phyloP scores from a whole-genome alignment of 2,797 vertebrate genomes.

The Potorous gilbertii region DNA sequence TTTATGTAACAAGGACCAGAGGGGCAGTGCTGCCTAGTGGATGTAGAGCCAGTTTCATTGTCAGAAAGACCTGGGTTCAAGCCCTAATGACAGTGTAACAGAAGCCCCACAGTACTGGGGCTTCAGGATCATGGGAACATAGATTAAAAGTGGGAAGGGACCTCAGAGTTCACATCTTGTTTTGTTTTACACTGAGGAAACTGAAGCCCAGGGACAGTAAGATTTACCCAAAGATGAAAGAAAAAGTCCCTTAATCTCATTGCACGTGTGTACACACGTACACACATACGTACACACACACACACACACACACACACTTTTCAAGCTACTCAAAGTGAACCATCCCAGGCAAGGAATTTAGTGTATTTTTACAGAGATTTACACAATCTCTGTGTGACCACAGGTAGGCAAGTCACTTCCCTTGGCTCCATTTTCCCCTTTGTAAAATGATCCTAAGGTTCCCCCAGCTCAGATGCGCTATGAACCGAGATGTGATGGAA shows the following conservation, averaged over 20 bases:
- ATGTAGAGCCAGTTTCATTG: too few relatives aligned
- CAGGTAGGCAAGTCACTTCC: neutral
- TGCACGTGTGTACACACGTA: neutral
- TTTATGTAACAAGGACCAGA: neutral
- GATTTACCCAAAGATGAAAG: neutral
- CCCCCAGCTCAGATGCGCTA: neutral
- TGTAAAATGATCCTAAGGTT: neutral
- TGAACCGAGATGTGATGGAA: neutral
- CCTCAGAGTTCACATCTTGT: neutral
- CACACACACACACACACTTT: neutral
- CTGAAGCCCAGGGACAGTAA: neutral
- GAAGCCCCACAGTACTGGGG: neutral
- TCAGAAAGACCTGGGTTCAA: neutral
- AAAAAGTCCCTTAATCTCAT: neutral
- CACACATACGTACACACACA: neutral
- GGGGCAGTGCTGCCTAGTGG: neutral
- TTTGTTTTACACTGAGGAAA: neutral
- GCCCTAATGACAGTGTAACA: neutral
- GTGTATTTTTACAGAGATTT: neutral
- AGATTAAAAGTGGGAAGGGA: neutral
- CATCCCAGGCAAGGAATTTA: neutral
- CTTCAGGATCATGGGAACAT: neutral
- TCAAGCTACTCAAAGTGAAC: neutral
- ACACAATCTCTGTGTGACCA: neutral
- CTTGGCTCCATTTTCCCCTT: neutral